These are phyloP conservation scores for Periphyllus acericola DNA, from an alignment of 2,888 invertebrate species.

Conservation along the genomic window DNA sequence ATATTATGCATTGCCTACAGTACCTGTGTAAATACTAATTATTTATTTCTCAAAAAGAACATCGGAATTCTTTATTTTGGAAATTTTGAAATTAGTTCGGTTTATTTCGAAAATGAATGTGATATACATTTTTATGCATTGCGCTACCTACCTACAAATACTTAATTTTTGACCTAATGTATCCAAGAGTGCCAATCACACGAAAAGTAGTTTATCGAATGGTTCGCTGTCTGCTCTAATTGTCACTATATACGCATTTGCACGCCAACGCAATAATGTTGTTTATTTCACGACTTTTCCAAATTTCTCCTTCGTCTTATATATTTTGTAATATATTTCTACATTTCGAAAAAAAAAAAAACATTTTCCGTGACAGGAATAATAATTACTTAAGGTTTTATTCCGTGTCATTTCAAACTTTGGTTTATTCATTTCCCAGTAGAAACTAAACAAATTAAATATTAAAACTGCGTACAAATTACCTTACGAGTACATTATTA, in stretches of 20 bases:
- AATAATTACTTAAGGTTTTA: background rate
- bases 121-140: background rate
- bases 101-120: too few species aligned
- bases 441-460: too few species aligned
- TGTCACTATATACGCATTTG: background rate
- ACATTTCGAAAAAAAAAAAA: background rate
- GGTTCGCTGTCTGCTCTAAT: background rate
- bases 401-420: too few species aligned
- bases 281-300: background rate
- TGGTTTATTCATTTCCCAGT: too few species aligned
- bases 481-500: too few species aligned
- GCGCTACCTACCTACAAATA: too few species aligned
- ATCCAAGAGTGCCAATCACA: background rate
- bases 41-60: too few species aligned
- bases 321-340: background rate
- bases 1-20: too few species aligned
- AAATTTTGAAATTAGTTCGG: too few species aligned
- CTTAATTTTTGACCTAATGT: background rate
- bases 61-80: too few species aligned
- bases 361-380: background rate
- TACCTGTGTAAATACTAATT: too few species aligned
- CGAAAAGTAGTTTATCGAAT: background rate
- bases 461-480: too few species aligned
- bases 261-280: background rate
- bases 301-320: background rate